Evolutionary conservation across 2,113 vertebrate genomes (phyloP).

Genomic region (Calonectris borealis): DNA sequence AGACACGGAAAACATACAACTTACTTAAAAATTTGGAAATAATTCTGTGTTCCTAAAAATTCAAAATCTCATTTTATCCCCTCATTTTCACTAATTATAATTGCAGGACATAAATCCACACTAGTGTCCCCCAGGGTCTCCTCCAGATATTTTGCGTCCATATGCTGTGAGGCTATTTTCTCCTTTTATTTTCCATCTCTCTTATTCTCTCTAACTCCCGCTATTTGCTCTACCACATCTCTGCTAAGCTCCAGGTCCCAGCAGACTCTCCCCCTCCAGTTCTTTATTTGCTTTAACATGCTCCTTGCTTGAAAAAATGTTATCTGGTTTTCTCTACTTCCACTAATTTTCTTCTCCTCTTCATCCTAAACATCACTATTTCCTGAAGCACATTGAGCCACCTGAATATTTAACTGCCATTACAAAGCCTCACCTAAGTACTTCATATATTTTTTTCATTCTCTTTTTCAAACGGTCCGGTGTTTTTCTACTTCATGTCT

Average conservation of each 20-base stretch:
- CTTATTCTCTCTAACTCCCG: neutral
- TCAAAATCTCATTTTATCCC: slow-evolving; percentile 29
- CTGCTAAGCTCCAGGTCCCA: slow-evolving; percentile 30
- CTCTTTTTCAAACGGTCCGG: fast-evolving
- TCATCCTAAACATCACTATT: slow-evolving; percentile 41
- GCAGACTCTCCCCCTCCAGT: neutral
- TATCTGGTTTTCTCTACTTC: slow-evolving; percentile 29
- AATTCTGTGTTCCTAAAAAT: slow-evolving; percentile 2
- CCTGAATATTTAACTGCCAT: neutral
- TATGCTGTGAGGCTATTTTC: slow-evolving; percentile 38
- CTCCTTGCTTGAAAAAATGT: slow-evolving; percentile 3
- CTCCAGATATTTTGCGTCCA: slow-evolving; percentile 32
- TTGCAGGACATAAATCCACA: slow-evolving; percentile 36
- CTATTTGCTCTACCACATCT: slow-evolving; percentile 45
- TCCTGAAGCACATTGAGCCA: neutral
- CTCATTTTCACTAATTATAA: slow-evolving; percentile 37
- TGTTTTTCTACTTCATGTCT: neutral
- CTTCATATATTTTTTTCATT: neutral
- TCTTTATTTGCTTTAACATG: slow-evolving; percentile 57
- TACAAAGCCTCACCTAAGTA: neutral
- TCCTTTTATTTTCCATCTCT: neutral
- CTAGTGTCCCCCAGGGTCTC: neutral
- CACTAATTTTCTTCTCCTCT: slow-evolving; percentile 34
- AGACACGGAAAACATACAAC: neutral
- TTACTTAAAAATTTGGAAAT: neutral